Evolutionary conservation across 64 coral and sea anemone genomes (phyloP).

Genomic region (Astreopora myriophthalma): DNA sequence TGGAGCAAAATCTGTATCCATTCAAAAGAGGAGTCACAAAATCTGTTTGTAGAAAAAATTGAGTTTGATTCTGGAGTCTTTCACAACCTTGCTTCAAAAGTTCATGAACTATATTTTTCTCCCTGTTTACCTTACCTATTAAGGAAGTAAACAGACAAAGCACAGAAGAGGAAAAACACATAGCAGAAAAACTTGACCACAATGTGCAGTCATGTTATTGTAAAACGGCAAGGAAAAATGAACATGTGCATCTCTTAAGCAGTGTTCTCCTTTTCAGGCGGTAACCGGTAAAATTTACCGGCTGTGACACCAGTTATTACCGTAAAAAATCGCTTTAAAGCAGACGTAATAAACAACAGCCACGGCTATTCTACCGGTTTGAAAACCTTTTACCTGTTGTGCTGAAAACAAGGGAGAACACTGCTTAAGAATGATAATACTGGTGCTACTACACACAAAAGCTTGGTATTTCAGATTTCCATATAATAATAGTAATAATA

Average conservation of each 20-base stretch:
- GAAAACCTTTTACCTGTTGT: too few relatives aligned
- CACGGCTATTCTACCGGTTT: too few relatives aligned
- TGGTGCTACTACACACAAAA: neutral
- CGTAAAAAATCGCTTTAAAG: too few relatives aligned
- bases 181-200: neutral
- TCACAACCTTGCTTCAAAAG: slow-evolving; percentile 10
- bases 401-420: too few relatives aligned
- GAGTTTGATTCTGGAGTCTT: neutral
- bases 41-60: slow-evolving; percentile 4
- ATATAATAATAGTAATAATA: neutral
- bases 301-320: too few relatives aligned
- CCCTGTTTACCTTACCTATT: neutral
- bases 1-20: slow-evolving; percentile 45
- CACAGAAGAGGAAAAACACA: neutral
- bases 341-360: too few relatives aligned
- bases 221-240: too few relatives aligned
- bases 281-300: too few relatives aligned
- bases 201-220: neutral
- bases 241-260: too few relatives aligned
- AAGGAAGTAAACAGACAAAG: neutral
- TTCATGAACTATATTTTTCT: slow-evolving; percentile 37
- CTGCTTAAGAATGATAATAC: too few relatives aligned
- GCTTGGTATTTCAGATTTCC: neutral
- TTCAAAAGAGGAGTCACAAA: slow-evolving; percentile 4
- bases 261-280: too few relatives aligned